Evolutionary conservation across 2,797 vertebrate genomes (phyloP).

Genomic region (Siniperca scherzeri): DNA sequence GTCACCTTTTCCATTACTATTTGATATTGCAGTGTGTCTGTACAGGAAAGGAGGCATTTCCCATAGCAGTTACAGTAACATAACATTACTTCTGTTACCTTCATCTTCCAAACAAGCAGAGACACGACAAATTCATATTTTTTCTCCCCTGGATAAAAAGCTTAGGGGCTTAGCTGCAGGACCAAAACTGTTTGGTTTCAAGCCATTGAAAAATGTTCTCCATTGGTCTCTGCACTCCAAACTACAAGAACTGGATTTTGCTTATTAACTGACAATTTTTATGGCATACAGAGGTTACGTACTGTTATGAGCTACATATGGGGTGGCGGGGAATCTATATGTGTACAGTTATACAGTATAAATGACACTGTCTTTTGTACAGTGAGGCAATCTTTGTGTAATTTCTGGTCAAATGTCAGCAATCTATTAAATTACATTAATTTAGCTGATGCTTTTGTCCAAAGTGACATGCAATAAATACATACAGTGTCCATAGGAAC

Average conservation of each 20-base stretch:
- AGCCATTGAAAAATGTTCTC: not conserved
- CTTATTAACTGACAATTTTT: not conserved
- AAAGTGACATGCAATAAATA: not conserved
- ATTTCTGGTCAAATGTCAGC: not conserved
- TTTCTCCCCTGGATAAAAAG: constrained; percentile 2
- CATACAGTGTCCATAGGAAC: not conserved
- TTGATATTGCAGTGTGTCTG: not conserved
- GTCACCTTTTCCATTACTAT: constrained; percentile 1
- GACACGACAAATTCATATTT: not conserved
- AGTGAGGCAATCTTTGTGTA: not conserved
- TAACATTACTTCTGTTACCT: not conserved
- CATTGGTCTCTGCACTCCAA: constrained; percentile 1
- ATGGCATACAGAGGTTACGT: not conserved
- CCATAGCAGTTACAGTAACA: not conserved
- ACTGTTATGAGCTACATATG: not conserved
- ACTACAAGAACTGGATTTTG: not conserved
- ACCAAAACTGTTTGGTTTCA: constrained; percentile 10
- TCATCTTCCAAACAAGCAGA: constrained; percentile 20
- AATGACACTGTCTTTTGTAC: not conserved
- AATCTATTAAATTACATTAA: not conserved
- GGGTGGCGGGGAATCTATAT: not conserved
- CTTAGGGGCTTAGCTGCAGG: not conserved
- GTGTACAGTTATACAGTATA: not conserved
- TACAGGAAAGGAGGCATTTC: not conserved
- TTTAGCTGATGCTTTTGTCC: not conserved